A percentile compares a stretch with the other conserved stretches of the same genome.
These are phyloP conservation scores for Julus scanicus DNA, from an alignment of 2,888 invertebrate species.

Conservation along the genomic window DNA sequence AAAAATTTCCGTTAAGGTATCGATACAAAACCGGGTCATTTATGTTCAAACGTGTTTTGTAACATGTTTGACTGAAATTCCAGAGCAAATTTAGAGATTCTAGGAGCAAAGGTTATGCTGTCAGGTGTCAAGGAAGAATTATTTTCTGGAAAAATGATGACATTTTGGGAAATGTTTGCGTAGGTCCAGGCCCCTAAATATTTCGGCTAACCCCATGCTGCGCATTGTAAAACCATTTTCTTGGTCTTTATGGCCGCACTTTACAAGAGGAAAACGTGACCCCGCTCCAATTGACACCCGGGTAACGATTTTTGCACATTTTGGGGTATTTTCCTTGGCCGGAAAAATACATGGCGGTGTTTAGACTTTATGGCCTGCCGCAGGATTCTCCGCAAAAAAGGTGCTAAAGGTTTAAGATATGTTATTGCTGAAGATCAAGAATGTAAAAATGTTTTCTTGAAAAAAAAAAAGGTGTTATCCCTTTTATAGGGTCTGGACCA, in stretches of 20 bases:
- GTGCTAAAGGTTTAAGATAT: conserved; percentile 21
- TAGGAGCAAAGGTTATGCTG: not conserved
- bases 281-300: conserved; percentile 31
- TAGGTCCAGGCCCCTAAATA: not conserved
- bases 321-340: not conserved
- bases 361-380: not conserved
- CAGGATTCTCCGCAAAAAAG: not conserved
- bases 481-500: not conserved
- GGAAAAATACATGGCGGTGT: not conserved
- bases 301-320: conserved; percentile 39
- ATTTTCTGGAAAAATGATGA: not conserved
- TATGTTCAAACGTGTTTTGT: too few relatives aligned
- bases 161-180: not conserved
- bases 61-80: not conserved
- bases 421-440: conserved; percentile 19
- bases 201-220: conserved; percentile 27
- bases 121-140: not conserved
- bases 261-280: not conserved
- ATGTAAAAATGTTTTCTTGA: not conserved
- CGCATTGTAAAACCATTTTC: conserved; percentile 22
- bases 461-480: not conserved
- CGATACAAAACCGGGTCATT: too few relatives aligned
- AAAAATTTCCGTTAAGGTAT: too few relatives aligned
- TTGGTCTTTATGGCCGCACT: conserved; percentile 2
- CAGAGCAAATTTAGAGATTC: not conserved